Evolutionary conservation across 2,797 vertebrate species (phyloP), one percentile per base, ranked within the genome.

Genomic region (Cuculus canorus): DNA sequence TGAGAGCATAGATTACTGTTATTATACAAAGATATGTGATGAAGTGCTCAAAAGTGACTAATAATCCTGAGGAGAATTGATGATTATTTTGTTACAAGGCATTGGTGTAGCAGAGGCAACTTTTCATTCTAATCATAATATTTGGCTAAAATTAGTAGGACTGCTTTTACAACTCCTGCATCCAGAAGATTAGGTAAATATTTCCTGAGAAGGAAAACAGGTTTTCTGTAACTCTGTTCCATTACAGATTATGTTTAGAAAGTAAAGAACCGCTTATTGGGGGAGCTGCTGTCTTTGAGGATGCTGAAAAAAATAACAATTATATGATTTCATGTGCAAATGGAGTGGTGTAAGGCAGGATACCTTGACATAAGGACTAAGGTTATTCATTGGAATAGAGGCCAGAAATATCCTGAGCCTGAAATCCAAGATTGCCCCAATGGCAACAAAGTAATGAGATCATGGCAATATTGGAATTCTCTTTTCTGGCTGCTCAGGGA

Each of bases 1-100:
- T 70, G 78, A 93, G 41, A 88, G 23, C 30, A 52, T 61, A 87
- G 65, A 90, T 92, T 90, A 92, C 82, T 80, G 50, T 81, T 94
- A 93, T 86, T 91, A 82, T 59, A 82, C 32, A 84, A 94, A 86
- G 52, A 79, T 65, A 90, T 21, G 56, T 32, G 45, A 94, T 61
- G 41, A 88, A 81, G 37, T 86, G 48, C 85, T 95, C 39, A 28
- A 69, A 89, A 89, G 59, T 54, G 59, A 77, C 60, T 93, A 92
- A 95, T 68, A 94, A 83, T 68, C 28, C 35, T 53, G 25, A 70
- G 30, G 8, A 77, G 17, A 88, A 86, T 73, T 47, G 1, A 65
- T 60, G 19, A 53, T 25, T 91, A 80, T 63, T 92, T 86, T 87
- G 16, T 30, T 76, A 14, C 17, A 70, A 57, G 35, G 35, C 7